A percentile compares a stretch with the other conserved stretches of the same genome.
These are phyloP conservation scores for Caerostris extrusa DNA, from an alignment of 1,140 invertebrate species.

Conservation along the genomic window DNA sequence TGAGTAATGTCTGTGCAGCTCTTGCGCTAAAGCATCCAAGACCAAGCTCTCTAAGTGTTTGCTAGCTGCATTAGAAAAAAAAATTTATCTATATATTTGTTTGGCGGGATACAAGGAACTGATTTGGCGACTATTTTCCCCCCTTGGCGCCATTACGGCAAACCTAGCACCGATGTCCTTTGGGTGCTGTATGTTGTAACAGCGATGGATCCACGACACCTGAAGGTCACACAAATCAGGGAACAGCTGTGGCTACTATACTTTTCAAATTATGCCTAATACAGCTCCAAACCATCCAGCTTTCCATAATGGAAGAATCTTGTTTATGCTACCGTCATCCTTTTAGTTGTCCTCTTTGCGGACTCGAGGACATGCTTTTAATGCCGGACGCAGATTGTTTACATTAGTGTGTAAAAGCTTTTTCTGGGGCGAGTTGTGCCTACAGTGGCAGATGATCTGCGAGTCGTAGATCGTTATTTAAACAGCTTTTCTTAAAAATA, in stretches of 20 bases:
- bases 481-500: no score
- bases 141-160: conserved; percentile 61
- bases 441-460: background rate
- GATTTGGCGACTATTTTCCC: background rate
- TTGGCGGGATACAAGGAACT: background rate
- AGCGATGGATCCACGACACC: conserved; percentile 56
- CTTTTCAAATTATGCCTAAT: conserved; percentile 66
- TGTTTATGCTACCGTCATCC: conserved; percentile 59
- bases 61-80: no score
- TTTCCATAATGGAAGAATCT: conserved; percentile 74
- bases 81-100: no score
- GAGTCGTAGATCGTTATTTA: background rate
- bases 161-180: conserved; percentile 48
- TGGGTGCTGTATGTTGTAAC: conserved; percentile 59
- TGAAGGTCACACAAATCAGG: conserved; percentile 72
- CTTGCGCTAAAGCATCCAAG: no score
- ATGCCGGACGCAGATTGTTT: background rate
- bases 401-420: conserved; percentile 20
- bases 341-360: background rate
- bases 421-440: background rate
- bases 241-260: conserved; percentile 61
- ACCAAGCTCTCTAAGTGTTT: no score
- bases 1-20: no score
- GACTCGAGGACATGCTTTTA: background rate
- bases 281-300: conserved; percentile 15